A percentile compares a stretch with the other conserved stretches of the same genome.
Conservation (phyloP, 2,888 invertebrate species). For the Polietes domitor region DNA sequence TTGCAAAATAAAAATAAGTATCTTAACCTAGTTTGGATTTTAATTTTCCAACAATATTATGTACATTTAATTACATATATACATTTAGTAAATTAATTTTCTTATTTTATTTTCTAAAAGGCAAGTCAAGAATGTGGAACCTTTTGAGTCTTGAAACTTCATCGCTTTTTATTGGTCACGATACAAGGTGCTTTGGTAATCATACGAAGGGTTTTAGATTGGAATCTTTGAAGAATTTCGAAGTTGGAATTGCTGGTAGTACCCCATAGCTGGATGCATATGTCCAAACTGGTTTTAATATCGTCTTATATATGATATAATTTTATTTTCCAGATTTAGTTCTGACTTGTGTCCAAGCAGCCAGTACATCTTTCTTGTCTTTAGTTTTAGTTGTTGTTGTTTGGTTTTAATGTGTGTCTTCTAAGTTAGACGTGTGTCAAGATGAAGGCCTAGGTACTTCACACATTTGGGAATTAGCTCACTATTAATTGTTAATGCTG, state of each 20-base stretch:
- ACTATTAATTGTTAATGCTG: not conserved
- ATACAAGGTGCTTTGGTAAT: conserved; percentile 37
- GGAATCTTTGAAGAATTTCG: conserved; percentile 42
- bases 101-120: no score
- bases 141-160: no score
- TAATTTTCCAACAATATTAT: no score
- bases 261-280: conserved; percentile 37
- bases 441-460: no score
- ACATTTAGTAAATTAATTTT: no score
- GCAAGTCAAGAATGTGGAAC: no score
- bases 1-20: no score
- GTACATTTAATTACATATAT: no score
- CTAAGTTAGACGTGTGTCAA: not conserved
- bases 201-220: conserved; percentile 34
- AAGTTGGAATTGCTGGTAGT: conserved; percentile 42
- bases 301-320: conserved; percentile 40
- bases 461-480: not conserved
- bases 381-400: no score
- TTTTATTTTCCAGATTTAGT: conserved; percentile 36
- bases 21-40: no score
- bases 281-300: conserved; percentile 24
- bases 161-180: conserved; percentile 40
- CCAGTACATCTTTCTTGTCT: no score
- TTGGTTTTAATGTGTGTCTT: no score
- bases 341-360: conserved; percentile 9